Base-by-base conservation (phyloP, 2,888 invertebrate species). In the Lysandra coridon region DNA sequence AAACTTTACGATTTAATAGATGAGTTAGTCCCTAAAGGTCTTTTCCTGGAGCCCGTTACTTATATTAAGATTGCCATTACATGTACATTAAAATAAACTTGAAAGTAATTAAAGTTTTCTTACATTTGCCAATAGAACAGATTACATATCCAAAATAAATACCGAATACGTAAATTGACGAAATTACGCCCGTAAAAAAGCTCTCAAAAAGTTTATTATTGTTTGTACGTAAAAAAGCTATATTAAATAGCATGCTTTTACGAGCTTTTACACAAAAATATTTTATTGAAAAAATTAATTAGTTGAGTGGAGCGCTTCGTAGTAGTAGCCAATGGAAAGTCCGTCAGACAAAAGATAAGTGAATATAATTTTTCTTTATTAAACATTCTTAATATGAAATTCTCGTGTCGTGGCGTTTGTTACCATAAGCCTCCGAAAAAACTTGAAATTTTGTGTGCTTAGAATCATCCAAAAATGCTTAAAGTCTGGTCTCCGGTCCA, bases 1-100 rank as follows among this genome's bases (percentile, higher is more conserved):
- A n/a, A n/a, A n/a, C n/a, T n/a, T n/a, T n/a, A n/a, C n/a, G n/a
- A n/a, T 74, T 74, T 74, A 74, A 74, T 74, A 44, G 44, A 74
- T 44, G 74, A 74, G 74, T 44, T 74, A 75, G 75, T 75, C 75
- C 49, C 75, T 49, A 49, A 49, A 44, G 75, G 75, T 49, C 49
- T 49, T 74, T 37, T 44, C 10, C 49, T 49, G 49, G 4, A 37
- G 14, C 14, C 1, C 69, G 33, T 33, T 33, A 14, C 33, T 33
- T 69, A 69, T 33, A 33, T 69, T 37, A 33, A 33, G 5, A 69
- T 37, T 33, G 14, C 69, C 5, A 37, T 69, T 33, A 69, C 57
- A 69, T 23, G 3, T 69, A 33, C 14, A 37, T 69, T 69, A 37
- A 17, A 69, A 37, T 6, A 69, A 14, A 37, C 33, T 30, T 3